These are phyloP conservation scores for Puma concolor DNA, from an alignment of 2,113 vertebrate species.

Conservation along the genomic window DNA sequence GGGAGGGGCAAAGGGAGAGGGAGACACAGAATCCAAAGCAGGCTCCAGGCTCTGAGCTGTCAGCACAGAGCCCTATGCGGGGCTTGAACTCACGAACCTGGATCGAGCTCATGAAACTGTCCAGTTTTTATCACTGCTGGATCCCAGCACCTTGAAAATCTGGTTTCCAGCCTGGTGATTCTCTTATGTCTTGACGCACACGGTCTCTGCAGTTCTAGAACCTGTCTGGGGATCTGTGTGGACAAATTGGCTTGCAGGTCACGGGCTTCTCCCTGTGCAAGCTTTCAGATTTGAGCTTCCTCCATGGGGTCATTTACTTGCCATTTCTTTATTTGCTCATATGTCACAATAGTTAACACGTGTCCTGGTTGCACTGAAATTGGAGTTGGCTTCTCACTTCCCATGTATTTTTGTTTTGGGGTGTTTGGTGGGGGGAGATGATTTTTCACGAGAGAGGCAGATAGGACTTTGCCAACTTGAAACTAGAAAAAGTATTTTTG, in stretches of 20 bases:
- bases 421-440: background rate
- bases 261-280: background rate
- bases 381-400: background rate
- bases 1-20: too few species aligned
- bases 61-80: too few species aligned
- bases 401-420: background rate
- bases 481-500: background rate
- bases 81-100: too few species aligned
- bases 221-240: too few species aligned
- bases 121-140: background rate
- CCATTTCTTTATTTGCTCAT: background rate
- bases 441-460: background rate
- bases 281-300: background rate
- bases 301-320: background rate
- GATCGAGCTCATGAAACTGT: too few species aligned
- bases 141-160: background rate
- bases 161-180: background rate
- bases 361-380: background rate
- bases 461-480: background rate
- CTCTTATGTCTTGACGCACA: background rate
- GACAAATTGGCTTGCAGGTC: background rate
- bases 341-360: background rate
- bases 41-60: too few species aligned
- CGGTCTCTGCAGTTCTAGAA: background rate
- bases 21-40: too few species aligned